Base-by-base conservation (phyloP, 2,113 vertebrate species). In the Geothlypis trichas region DNA sequence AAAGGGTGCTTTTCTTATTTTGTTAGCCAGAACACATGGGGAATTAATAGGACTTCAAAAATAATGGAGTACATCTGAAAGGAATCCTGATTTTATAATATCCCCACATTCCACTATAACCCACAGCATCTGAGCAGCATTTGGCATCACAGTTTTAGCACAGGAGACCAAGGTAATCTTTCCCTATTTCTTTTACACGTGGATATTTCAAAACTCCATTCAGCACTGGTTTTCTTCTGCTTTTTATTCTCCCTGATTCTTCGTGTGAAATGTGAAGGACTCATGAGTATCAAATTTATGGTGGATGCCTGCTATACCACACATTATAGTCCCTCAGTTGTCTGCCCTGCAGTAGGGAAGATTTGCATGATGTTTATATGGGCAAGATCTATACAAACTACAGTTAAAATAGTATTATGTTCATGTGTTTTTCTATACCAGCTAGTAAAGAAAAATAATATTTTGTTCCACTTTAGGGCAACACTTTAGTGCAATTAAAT, bases 401-500 rank as follows among this genome's bases (percentile, higher is more conserved):
- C 92, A 97, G 91, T 96, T 97, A 98, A 98, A 98, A 97, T 95
- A 98, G 89, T 97, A 97, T 98, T 97, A 97, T 11, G 15, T 94
- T 98, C 97, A 97, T 97, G 93, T 95, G 95, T 57, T 95, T 96
- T 97, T 91, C 96, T 92, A 91, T 93, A 97, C 93, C 93, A 97
- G 96, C 88, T 82, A 96, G 69, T 95, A 96, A 97, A 98, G 97
- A 95, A 82, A 52, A 26, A 84, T 65, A 71, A 59, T 84, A 91
- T 90, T 97, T 96, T 83, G 79, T 97, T 98, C 89, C 94, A 95
- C 97, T 98, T 97, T 92, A 96, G 95, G 95, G 96, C 93, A 98
- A 85, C 75, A 92, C 97, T 98, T 98, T 97, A 97, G 77, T 97
- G 95, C 91, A 97, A 97, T 97, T 97, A 97, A 97, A 98, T 97